These are phyloP conservation scores for Lycia hirtaria DNA, from an alignment of 2,888 invertebrate species.

Conservation along the genomic window DNA sequence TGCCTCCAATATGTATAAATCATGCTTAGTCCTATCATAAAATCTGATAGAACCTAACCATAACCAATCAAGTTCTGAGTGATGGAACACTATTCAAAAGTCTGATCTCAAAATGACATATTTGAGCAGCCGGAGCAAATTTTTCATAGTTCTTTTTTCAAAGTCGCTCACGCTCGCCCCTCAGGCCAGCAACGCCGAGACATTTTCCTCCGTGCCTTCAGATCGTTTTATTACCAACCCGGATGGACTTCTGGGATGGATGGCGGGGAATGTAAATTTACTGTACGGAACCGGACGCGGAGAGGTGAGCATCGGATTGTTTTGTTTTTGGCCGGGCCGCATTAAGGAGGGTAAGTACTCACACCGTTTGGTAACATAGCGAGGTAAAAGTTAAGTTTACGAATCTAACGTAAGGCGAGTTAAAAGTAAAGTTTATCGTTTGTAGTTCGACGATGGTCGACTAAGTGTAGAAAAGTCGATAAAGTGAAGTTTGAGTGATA, in stretches of 20 bases:
- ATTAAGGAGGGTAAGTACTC: slow-evolving; percentile 60
- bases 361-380: slow-evolving; percentile 53
- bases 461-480: too few relatives aligned
- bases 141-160: neutral
- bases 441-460: too few relatives aligned
- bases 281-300: slow-evolving; percentile 81
- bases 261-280: slow-evolving; percentile 84
- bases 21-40: too few relatives aligned
- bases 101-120: neutral
- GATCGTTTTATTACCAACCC: slow-evolving; percentile 83
- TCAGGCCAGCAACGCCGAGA: slow-evolving; percentile 61
- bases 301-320: slow-evolving; percentile 83
- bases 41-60: too few relatives aligned
- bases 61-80: too few relatives aligned
- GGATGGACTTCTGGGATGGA: slow-evolving; percentile 84
- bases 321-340: slow-evolving; percentile 79
- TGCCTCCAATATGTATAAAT: too few relatives aligned
- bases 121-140: neutral
- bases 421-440: too few relatives aligned
- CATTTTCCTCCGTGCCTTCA: slow-evolving; percentile 79
- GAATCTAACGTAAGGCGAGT: too few relatives aligned
- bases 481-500: too few relatives aligned
- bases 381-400: too few relatives aligned
- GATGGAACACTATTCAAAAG: neutral
- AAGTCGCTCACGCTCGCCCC: slow-evolving; percentile 44